A percentile compares a stretch with the other conserved stretches of the same genome.
phyloP scores from a whole-genome alignment of 2,113 vertebrate genomes.

The Lepus americanus region DNA sequence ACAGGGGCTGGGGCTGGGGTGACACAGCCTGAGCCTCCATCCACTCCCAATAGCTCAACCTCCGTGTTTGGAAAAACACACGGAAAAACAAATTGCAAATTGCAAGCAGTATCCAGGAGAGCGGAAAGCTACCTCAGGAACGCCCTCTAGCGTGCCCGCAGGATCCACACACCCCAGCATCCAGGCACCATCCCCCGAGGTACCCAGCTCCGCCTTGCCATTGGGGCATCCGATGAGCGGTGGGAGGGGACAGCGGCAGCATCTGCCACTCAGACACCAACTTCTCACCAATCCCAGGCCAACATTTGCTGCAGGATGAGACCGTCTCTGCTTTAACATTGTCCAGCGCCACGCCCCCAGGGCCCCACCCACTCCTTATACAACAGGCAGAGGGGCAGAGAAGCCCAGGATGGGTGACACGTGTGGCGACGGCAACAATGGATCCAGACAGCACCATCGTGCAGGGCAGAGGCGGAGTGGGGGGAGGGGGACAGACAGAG shows the following conservation, averaged over 20 bases:
- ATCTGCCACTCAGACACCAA: conserved; percentile 62
- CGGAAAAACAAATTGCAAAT: conserved; percentile 61
- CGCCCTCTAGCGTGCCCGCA: conserved; percentile 81
- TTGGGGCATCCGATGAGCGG: not conserved
- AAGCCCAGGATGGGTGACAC: not conserved
- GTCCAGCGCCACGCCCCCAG: not conserved
- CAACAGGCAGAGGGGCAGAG: not conserved
- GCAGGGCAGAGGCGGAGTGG: no score
- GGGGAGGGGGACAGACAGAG: no score
- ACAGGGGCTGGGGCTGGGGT: not conserved
- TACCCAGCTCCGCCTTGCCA: not conserved
- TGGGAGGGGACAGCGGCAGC: conserved; percentile 20
- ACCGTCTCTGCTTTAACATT: not conserved
- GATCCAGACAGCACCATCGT: not conserved
- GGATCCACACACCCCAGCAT: not conserved
- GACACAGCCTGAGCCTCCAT: not conserved
- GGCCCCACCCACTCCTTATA: conserved; percentile 34
- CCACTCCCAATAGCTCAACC: conserved; percentile 5
- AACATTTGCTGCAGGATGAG: not conserved
- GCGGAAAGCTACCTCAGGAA: conserved; percentile 58
- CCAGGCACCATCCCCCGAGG: not conserved
- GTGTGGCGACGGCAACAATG: not conserved
- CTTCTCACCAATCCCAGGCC: conserved; percentile 49
- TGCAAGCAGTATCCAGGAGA: not conserved
- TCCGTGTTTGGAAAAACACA: conserved; percentile 33